These are phyloP conservation scores for Drosophila ustulata DNA, from an alignment of 2,888 invertebrate species.

Conservation along the genomic window DNA sequence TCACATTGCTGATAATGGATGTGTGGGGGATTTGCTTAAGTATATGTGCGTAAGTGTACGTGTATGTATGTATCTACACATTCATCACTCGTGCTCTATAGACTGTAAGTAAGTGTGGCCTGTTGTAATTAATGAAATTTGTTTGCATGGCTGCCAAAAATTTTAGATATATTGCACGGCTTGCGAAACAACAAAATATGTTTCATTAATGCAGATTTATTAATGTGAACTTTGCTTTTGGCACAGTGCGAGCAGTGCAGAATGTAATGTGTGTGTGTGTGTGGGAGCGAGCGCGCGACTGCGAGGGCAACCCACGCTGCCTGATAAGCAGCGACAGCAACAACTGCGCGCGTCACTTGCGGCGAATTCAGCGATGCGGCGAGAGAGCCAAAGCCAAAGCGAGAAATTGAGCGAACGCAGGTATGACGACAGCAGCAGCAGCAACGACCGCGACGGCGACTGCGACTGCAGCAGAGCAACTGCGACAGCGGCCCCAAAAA, in stretches of 20 bases:
- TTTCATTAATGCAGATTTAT: constrained; percentile 61
- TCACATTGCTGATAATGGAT: constrained; percentile 49
- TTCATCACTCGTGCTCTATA: constrained; percentile 1
- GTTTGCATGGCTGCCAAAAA: constrained; percentile 58
- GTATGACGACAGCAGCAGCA: constrained; percentile 53
- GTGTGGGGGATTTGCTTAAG: constrained; percentile 38
- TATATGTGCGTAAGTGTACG: neutral
- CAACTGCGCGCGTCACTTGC: constrained; percentile 55
- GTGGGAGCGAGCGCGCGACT: constrained; percentile 16
- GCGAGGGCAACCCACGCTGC: constrained; percentile 53
- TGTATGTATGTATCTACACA: neutral
- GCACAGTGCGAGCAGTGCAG: constrained; percentile 17
- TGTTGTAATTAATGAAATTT: constrained; percentile 61
- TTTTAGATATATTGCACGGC: constrained; percentile 41
- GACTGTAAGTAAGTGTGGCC: neutral
- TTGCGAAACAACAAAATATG: constrained; percentile 37
- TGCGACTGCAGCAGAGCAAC: constrained; percentile 8
- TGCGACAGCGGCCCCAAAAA: constrained; percentile 31
- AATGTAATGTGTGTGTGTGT: neutral
- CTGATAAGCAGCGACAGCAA: constrained; percentile 49
- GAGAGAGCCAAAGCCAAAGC: constrained; percentile 4
- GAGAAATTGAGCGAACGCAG: constrained; percentile 13
- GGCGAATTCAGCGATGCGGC: constrained; percentile 45
- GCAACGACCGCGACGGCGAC: constrained; percentile 1
- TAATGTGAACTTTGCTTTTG: constrained; percentile 38